Evolutionary conservation across 92 coral and sea anemone genomes (phyloP), one percentile per base, ranked within the genome.

Genomic region (Phenganax subtilis): DNA sequence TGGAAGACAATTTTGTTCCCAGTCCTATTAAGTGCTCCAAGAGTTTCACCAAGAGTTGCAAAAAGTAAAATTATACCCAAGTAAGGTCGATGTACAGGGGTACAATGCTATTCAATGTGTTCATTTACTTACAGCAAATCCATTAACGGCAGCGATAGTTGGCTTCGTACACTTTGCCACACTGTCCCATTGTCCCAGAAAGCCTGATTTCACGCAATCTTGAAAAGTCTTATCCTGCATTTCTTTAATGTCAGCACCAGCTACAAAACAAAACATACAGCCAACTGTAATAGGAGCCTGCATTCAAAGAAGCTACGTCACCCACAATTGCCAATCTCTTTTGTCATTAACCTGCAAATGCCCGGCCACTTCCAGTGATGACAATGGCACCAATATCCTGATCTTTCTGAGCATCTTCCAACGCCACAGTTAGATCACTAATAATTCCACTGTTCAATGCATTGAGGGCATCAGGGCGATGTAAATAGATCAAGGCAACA

Each of bases 291-390:
- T n/a, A 37, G 47, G 1, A 37, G 47, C 1, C n/a, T n/a, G n/a
- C n/a, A n/a, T n/a, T n/a, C n/a, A n/a, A n/a, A n/a, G n/a, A n/a
- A n/a, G n/a, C n/a, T n/a, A n/a, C n/a, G n/a, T n/a, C n/a, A n/a
- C 47, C 47, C 47, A 4, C 47, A 37, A 37, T 1, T 37, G 47
- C 47, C 47, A 37, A 4, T 37, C 47, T 37, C 47, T 37, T 37
- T 1, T n/a, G n/a, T n/a, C n/a, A n/a, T n/a, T n/a, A n/a, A 93
- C 99, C 99, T 58, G 99, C 99, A 90, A 96, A 96, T 69, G 99
- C 99, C 77, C 87, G 94, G 59, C 91, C 99, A 86, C 85, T 89
- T 69, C 99, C 99, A 61, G 99, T 96, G 54, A 96, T 85, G 51
- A 96, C 92, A 83, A 96, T 90, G 16, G 97, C 93, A 30, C 96